Evolutionary conservation across 2,888 invertebrate species (phyloP).

Genomic region (Yponomeuta cagnagella): DNA sequence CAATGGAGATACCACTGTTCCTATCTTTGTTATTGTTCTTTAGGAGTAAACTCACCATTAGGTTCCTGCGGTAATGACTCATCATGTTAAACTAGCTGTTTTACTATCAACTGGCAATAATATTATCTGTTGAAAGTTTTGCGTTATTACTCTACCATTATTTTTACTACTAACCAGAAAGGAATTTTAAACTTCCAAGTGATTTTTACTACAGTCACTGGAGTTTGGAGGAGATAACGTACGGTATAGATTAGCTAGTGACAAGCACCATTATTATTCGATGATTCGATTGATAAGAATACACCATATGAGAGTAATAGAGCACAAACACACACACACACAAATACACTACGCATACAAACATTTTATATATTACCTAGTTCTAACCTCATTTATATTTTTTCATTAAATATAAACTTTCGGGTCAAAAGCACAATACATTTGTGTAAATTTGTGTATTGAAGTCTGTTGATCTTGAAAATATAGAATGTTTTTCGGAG

Average conservation of each 20-base stretch:
- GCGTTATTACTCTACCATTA: constrained; percentile 5
- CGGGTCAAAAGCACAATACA: too few species aligned
- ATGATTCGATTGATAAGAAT: too few species aligned
- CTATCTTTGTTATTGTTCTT: background rate
- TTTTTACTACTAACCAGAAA: constrained; percentile 4
- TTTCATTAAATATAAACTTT: too few species aligned
- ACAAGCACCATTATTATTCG: too few species aligned
- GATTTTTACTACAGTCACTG: background rate
- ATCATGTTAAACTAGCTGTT: constrained; percentile 1
- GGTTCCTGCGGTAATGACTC: constrained; percentile 1
- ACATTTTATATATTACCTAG: too few species aligned
- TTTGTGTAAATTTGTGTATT: too few species aligned
- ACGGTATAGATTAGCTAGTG: background rate
- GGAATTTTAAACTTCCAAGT: constrained; percentile 4
- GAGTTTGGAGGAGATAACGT: background rate
- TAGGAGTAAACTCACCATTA: background rate
- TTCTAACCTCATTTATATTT: too few species aligned
- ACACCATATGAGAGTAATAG: too few species aligned
- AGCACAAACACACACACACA: too few species aligned
- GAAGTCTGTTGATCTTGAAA: too few species aligned
- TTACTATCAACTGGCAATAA: constrained; percentile 8
- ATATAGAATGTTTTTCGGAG: too few species aligned
- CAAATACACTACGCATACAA: too few species aligned
- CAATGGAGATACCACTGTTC: background rate
- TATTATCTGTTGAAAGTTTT: constrained; percentile 3